A percentile compares a stretch with the other conserved stretches of the same genome.
Evolutionary conservation across 1,140 invertebrate genomes (phyloP).

Genomic region (Hycleus cichorii): DNA sequence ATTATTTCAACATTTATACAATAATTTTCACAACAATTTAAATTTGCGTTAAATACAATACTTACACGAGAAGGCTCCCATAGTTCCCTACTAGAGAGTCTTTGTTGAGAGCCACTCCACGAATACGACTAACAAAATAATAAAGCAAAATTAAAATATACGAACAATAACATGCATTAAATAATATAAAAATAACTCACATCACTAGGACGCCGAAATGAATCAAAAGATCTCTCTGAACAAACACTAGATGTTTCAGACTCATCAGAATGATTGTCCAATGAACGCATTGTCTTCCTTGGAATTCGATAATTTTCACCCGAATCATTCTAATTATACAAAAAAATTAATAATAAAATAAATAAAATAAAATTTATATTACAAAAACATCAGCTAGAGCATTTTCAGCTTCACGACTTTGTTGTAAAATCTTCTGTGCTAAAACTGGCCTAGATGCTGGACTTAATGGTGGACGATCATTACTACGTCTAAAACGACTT

Average conservation of each 20-base stretch:
- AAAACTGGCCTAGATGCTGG: slow-evolving; percentile 54
- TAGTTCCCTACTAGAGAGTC: slow-evolving; percentile 57
- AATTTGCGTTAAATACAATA: slow-evolving; percentile 5
- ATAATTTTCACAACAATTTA: background rate
- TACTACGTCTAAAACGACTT: slow-evolving; percentile 39
- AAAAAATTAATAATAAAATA: background rate
- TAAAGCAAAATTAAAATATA: slow-evolving; percentile 18
- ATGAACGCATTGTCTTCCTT: slow-evolving; percentile 32
- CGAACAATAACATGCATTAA: background rate
- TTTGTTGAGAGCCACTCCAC: slow-evolving; percentile 72
- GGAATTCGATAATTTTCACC: slow-evolving; percentile 26
- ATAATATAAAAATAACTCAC: slow-evolving; percentile 50
- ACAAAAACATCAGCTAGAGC: slow-evolving; percentile 70
- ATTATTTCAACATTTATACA: no score
- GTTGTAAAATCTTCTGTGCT: slow-evolving; percentile 76
- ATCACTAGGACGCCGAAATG: slow-evolving; percentile 69
- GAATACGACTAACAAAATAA: slow-evolving; percentile 57
- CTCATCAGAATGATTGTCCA: slow-evolving; percentile 55
- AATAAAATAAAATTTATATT: slow-evolving; percentile 20
- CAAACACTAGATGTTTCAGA: slow-evolving; percentile 93
- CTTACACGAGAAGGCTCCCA: slow-evolving; percentile 50
- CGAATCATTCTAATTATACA: slow-evolving; percentile 23
- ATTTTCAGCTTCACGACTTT: slow-evolving; percentile 82
- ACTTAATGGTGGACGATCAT: slow-evolving; percentile 47
- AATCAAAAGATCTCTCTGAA: slow-evolving; percentile 84